Percentiles rank a stretch among this genome's conserved stretches.
Evolutionary conservation across 1,140 invertebrate genomes (phyloP).

Genomic region (Megalopta genalis): DNA sequence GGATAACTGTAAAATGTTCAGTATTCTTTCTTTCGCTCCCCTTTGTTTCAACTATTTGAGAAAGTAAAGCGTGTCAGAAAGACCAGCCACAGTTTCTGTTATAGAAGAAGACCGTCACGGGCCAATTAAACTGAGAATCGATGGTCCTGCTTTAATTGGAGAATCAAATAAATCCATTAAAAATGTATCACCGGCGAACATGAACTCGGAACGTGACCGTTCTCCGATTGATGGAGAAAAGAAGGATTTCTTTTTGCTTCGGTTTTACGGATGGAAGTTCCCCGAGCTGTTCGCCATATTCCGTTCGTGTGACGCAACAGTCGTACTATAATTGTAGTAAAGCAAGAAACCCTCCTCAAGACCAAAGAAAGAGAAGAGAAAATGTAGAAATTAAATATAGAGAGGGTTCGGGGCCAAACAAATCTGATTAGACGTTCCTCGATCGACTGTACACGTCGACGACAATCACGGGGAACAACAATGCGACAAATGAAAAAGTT

Average conservation of each 20-base stretch:
- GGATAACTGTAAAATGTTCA: constrained; percentile 77
- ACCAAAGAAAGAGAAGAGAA: constrained; percentile 39
- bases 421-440: constrained; percentile 1
- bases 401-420: background rate
- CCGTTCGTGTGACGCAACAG: background rate
- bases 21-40: constrained; percentile 31
- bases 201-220: constrained; percentile 28
- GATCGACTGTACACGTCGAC: constrained; percentile 13
- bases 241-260: background rate
- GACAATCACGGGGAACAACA: constrained; percentile 52
- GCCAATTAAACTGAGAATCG: constrained; percentile 54
- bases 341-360: constrained; percentile 22
- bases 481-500: constrained; percentile 66
- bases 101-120: constrained; percentile 38
- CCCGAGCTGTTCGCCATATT: background rate
- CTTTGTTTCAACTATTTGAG: constrained; percentile 35
- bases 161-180: constrained; percentile 31
- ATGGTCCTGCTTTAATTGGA: constrained; percentile 39
- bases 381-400: constrained; percentile 42
- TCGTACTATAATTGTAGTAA: background rate
- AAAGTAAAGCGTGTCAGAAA: constrained; percentile 48
- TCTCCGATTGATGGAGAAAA: background rate
- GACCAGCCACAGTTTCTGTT: constrained; percentile 48
- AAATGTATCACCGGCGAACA: constrained; percentile 47
- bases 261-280: background rate